Evolutionary conservation across 2,797 vertebrate species (phyloP).

Genomic region (Eulemur rubriventer): DNA sequence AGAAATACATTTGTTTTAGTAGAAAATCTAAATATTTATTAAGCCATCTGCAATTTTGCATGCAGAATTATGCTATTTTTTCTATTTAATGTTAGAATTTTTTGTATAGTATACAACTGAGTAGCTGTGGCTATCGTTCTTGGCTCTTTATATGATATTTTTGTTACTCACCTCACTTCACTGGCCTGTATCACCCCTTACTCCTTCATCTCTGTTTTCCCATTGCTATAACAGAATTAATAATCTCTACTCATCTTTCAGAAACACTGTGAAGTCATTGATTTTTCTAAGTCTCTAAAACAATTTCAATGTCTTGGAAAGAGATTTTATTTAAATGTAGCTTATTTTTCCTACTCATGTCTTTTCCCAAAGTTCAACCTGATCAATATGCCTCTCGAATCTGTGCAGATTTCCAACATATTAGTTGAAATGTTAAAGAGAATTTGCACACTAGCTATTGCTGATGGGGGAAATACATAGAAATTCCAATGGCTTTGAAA

Average conservation of each 20-base stretch:
- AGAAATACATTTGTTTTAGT: neutral
- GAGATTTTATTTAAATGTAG: neutral
- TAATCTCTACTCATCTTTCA: neutral
- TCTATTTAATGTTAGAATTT: neutral
- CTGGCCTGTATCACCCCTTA: neutral
- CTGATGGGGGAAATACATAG: neutral
- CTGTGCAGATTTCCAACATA: neutral
- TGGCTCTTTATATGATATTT: neutral
- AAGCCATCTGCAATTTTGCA: neutral
- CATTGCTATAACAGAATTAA: neutral
- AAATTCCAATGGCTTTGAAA: neutral
- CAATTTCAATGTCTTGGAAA: neutral
- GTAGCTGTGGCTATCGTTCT: neutral
- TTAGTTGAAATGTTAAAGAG: neutral
- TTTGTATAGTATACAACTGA: neutral
- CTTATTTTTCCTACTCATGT: neutral
- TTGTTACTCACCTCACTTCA: neutral
- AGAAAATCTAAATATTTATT: neutral
- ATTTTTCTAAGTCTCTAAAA: conserved; percentile 14
- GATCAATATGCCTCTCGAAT: neutral
- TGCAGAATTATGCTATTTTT: neutral
- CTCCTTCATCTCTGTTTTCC: neutral
- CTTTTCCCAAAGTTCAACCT: neutral
- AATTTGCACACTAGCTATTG: neutral
- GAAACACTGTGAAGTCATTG: neutral